phyloP scores from a whole-genome alignment of 2,113 vertebrate genomes.

The Cyanocitta stelleri region DNA sequence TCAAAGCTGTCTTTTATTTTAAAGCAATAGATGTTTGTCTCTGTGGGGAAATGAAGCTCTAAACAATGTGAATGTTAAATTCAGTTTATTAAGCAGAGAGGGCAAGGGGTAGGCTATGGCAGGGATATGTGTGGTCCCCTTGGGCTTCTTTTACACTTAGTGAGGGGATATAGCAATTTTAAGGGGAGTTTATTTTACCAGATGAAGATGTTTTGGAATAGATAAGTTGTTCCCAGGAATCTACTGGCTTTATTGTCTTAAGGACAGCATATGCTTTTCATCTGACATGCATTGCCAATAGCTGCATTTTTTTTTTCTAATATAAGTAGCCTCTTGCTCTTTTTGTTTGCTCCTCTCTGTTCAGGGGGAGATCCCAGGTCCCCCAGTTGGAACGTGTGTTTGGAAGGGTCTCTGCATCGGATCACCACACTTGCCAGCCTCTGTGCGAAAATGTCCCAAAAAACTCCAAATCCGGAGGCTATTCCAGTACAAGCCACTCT shows the following conservation, averaged over 20 bases:
- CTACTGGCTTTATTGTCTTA: background rate
- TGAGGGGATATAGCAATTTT: background rate
- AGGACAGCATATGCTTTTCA: background rate
- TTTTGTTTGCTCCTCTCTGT: background rate
- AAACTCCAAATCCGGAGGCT: slow-evolving; percentile 83
- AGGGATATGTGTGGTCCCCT: background rate
- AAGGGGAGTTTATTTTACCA: background rate
- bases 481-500: slow-evolving; percentile 73
- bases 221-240: background rate
- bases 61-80: background rate
- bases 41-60: background rate
- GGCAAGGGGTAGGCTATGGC: background rate
- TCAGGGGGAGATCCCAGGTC: slow-evolving; percentile 70
- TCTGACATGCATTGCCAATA: background rate
- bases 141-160: background rate
- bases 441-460: slow-evolving; percentile 72
- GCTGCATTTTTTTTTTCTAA: background rate
- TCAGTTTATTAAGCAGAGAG: background rate
- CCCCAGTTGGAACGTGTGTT: slow-evolving; percentile 38
- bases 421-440: background rate
- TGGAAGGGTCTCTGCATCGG: slow-evolving; percentile 71
- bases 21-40: background rate
- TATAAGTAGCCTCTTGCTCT: background rate
- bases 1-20: background rate
- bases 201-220: background rate